Evolutionary conservation across 2,797 vertebrate genomes (phyloP).

Genomic region (Spheniscus humboldti): DNA sequence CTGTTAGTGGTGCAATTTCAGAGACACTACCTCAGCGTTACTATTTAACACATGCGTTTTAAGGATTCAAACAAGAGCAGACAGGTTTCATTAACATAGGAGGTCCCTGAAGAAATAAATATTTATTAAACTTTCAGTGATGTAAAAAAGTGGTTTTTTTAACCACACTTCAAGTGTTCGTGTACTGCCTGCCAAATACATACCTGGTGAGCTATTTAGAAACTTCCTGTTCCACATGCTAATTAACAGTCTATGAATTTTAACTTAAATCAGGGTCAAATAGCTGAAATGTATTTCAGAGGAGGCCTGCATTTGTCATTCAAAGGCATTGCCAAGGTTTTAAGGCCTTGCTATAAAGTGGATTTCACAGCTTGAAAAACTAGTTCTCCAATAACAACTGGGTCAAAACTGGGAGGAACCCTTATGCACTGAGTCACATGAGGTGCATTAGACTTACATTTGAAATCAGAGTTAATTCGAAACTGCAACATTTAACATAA

Average conservation of each 20-base stretch:
- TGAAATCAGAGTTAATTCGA: slow-evolving; percentile 32
- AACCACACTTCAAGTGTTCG: slow-evolving; percentile 44
- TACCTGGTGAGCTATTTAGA: slow-evolving; percentile 66
- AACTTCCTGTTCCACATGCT: slow-evolving; percentile 67
- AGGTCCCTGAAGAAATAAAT: slow-evolving; percentile 60
- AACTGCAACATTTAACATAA: neutral
- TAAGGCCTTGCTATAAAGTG: neutral
- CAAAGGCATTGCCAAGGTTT: slow-evolving; percentile 51
- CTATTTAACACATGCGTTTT: slow-evolving; percentile 26
- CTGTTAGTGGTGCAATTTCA: neutral
- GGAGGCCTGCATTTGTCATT: slow-evolving; percentile 55
- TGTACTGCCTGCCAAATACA: slow-evolving; percentile 37
- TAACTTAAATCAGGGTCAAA: slow-evolving; percentile 58
- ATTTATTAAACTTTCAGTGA: slow-evolving; percentile 62
- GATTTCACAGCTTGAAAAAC: slow-evolving; percentile 35
- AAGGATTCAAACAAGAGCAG: slow-evolving; percentile 58
- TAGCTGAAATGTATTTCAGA: slow-evolving; percentile 7
- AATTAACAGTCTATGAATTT: slow-evolving; percentile 73
- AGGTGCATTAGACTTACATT: neutral
- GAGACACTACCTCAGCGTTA: neutral
- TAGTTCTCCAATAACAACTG: neutral
- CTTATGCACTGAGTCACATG: slow-evolving; percentile 14
- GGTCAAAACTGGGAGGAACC: slow-evolving; percentile 12
- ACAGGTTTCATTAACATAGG: slow-evolving; percentile 64
- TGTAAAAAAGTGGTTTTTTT: slow-evolving; percentile 19